These are phyloP conservation scores for Caenorhabditis sp. DNA, from an alignment of 2,888 invertebrate genomes.

Conservation along the genomic window DNA sequence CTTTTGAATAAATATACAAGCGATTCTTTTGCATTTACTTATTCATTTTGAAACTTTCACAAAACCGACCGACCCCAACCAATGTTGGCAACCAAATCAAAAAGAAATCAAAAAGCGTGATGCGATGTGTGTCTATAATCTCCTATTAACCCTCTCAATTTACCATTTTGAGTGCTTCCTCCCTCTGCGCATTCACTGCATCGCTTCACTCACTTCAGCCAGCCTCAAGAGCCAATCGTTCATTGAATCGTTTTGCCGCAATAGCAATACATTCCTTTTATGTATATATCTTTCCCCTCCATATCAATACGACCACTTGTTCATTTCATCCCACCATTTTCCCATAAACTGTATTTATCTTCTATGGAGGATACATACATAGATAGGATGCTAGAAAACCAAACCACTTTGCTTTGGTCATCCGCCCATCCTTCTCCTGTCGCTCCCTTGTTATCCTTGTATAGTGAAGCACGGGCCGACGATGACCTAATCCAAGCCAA, in stretches of 20 bases:
- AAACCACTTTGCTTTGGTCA: no score
- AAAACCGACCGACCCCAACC: constrained; percentile 28
- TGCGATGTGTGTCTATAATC: constrained; percentile 41
- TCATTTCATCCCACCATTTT: no score
- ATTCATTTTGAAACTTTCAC: neutral
- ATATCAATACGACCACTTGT: constrained; percentile 56
- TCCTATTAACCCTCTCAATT: constrained; percentile 57
- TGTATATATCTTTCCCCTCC: constrained; percentile 37
- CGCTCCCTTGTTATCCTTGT: constrained; percentile 4
- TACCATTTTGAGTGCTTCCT: constrained; percentile 54
- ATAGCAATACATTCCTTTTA: constrained; percentile 14
- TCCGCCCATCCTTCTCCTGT: constrained; percentile 19
- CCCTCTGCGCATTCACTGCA: neutral
- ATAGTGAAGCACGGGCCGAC: constrained; percentile 41
- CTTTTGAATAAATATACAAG: no score
- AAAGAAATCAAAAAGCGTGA: constrained; percentile 24
- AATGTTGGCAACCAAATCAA: constrained; percentile 23
- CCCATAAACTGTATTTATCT: constrained; percentile 9
- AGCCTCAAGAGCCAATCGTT: constrained; percentile 55
- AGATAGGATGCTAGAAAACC: constrained; percentile 6
- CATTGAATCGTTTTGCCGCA: no score
- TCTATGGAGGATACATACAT: constrained; percentile 8
- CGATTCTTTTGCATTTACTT: no score
- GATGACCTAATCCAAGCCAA: constrained; percentile 47
- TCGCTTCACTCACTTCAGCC: constrained; percentile 36